Evolutionary conservation across 2,888 invertebrate species (phyloP).

Genomic region (Hemicrepidius hirtus): DNA sequence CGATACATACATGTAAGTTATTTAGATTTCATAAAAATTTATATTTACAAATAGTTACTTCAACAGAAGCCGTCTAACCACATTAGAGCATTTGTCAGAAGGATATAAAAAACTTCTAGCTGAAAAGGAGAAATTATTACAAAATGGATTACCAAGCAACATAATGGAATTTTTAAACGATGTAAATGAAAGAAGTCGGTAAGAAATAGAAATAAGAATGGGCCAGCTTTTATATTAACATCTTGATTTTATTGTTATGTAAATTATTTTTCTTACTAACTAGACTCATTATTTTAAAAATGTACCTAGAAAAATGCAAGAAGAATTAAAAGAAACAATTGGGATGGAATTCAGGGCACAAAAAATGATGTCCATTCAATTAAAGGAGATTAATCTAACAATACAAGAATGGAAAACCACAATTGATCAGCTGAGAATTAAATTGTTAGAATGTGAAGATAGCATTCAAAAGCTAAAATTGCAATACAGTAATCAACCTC

Average conservation of each 20-base stretch:
- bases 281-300: too few species aligned
- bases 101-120: background rate
- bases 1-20: constrained; percentile 3
- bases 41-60: background rate
- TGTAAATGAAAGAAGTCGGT: constrained; percentile 4
- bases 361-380: constrained; percentile 15
- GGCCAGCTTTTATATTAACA: too few species aligned
- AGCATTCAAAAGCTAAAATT: constrained; percentile 1
- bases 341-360: constrained; percentile 22
- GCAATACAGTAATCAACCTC: background rate
- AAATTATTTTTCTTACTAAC: too few species aligned
- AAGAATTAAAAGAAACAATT: constrained; percentile 2
- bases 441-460: background rate
- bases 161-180: constrained; percentile 6
- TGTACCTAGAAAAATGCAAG: background rate
- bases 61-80: background rate
- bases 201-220: background rate
- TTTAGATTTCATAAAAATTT: background rate
- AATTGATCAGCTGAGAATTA: background rate
- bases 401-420: constrained; percentile 19
- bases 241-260: too few species aligned
- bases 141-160: background rate
- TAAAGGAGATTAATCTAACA: constrained; percentile 5
- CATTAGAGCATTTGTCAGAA: background rate
- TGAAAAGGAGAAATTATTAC: background rate